These are phyloP conservation scores for Orius insidiosus DNA, from an alignment of 1,140 invertebrate genomes.

Conservation along the genomic window DNA sequence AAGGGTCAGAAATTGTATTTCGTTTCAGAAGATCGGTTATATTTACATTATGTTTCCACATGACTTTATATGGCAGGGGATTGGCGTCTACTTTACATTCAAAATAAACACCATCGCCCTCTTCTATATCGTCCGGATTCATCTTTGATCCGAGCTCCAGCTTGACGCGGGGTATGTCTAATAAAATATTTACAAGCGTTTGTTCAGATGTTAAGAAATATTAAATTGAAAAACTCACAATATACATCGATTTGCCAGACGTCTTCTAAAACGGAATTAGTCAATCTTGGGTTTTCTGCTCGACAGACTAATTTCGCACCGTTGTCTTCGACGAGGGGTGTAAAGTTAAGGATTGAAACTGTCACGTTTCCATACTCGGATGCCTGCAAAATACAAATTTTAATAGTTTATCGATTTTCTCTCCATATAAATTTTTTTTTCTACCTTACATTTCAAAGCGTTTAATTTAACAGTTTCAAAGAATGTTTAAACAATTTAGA, in stretches of 20 bases:
- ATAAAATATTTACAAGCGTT: slow-evolving; percentile 23
- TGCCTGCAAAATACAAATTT: slow-evolving; percentile 46
- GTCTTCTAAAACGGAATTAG: slow-evolving; percentile 51
- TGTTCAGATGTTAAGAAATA: neutral
- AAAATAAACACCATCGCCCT: slow-evolving; percentile 80
- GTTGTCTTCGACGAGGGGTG: slow-evolving; percentile 56
- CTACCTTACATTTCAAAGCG: too few relatives aligned
- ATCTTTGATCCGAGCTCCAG: slow-evolving; percentile 60
- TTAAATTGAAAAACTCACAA: slow-evolving; percentile 43
- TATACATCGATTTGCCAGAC: slow-evolving; percentile 63
- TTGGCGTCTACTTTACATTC: slow-evolving; percentile 74
- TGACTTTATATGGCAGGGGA: slow-evolving; percentile 68
- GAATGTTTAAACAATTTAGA: too few relatives aligned
- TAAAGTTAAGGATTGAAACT: slow-evolving; percentile 52
- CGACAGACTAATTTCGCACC: slow-evolving; percentile 58
- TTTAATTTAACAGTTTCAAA: too few relatives aligned
- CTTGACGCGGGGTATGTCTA: slow-evolving; percentile 55
- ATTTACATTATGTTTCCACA: slow-evolving; percentile 86
- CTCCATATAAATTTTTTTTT: too few relatives aligned
- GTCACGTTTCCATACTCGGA: slow-evolving; percentile 64
- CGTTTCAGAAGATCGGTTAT: too few relatives aligned
- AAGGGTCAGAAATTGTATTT: too few relatives aligned
- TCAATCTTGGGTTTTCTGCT: slow-evolving; percentile 58
- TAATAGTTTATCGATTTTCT: too few relatives aligned
- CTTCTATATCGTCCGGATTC: slow-evolving; percentile 73